Conservation (phyloP, 2,113 vertebrate genomes). For the Neotoma lepida region DNA sequence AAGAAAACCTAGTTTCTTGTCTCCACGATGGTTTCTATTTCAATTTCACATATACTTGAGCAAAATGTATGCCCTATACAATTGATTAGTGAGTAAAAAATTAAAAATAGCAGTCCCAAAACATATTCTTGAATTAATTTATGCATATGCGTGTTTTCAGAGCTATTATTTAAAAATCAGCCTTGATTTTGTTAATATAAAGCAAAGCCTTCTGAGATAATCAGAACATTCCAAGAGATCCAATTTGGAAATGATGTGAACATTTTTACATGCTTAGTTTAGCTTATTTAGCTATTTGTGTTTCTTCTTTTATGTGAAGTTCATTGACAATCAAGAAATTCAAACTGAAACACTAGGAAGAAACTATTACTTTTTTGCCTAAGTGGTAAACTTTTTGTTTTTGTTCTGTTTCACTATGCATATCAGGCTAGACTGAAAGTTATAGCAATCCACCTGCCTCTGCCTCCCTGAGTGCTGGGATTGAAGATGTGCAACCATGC, state of each 20-base stretch:
- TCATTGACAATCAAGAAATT: constrained; percentile 31
- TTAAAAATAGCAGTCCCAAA: constrained; percentile 40
- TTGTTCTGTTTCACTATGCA: neutral
- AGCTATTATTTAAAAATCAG: constrained; percentile 30
- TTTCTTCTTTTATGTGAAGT: constrained; percentile 22
- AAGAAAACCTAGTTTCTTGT: neutral
- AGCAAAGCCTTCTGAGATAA: constrained; percentile 49
- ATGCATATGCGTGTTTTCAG: neutral
- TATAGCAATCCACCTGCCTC: neutral
- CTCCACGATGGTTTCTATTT: neutral
- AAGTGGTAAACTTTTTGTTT: neutral
- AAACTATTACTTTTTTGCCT: neutral
- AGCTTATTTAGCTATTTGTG: constrained; percentile 15
- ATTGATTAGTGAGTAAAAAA: constrained; percentile 29
- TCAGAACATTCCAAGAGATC: constrained; percentile 12
- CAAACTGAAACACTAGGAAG: neutral
- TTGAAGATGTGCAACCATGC: neutral
- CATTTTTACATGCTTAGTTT: neutral
- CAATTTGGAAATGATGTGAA: constrained; percentile 25
- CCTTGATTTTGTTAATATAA: constrained; percentile 37
- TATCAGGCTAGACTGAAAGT: neutral
- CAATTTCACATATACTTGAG: neutral
- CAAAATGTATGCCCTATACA: neutral
- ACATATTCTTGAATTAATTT: neutral
- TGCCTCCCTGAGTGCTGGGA: neutral